Evolutionary conservation across 2,113 vertebrate species (phyloP), one percentile per base, ranked within the genome.

Genomic region (Hemiscyllium ocellatum): DNA sequence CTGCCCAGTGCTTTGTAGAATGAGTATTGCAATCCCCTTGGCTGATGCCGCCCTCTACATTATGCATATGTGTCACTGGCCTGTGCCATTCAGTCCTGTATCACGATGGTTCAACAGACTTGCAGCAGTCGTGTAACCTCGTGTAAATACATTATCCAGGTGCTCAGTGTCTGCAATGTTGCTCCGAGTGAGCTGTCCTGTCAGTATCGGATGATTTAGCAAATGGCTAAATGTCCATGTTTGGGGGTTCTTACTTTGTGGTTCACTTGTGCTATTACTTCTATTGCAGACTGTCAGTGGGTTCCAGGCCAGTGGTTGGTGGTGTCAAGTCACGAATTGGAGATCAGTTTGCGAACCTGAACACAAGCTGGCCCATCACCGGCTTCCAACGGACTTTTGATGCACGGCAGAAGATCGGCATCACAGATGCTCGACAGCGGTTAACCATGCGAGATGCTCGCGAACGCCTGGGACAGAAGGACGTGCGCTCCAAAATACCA

Each of bases 371-470:
- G 26, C 91, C 97, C 29, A 94, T 96, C 66, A 97, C 97, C 87
- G 95, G 96, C 0, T 97, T 98, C 96, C 98, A 98, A 95, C 97
- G 97, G 96, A 97, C 97, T 0, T 99, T 99, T 97, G 99, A 99
- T 93, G 99, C 99, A 26, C 97, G 99, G 0, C 99, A 99, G 96
- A 99, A 98, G 97, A 99, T 99, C 15, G 99, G 99, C 10, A 96
- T 97, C 5, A 97, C 97, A 0, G 99, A 99, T 96, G 98, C 98
- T 90, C 97, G 98, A 5, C 98, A 99, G 96, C 98, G 98, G 96
- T 97, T 99, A 86, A 98, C 98, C 4, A 97, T 98, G 95, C 99
- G 99, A 97, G 99, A 99, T 96, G 99, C 99, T 47, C 97, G 99
- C 94, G 99, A 99, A 96, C 99, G 98, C 96, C 97, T 99, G 66